These are phyloP conservation scores for Rhizomys pruinosus DNA, from an alignment of 2,113 vertebrate species.

Conservation along the genomic window DNA sequence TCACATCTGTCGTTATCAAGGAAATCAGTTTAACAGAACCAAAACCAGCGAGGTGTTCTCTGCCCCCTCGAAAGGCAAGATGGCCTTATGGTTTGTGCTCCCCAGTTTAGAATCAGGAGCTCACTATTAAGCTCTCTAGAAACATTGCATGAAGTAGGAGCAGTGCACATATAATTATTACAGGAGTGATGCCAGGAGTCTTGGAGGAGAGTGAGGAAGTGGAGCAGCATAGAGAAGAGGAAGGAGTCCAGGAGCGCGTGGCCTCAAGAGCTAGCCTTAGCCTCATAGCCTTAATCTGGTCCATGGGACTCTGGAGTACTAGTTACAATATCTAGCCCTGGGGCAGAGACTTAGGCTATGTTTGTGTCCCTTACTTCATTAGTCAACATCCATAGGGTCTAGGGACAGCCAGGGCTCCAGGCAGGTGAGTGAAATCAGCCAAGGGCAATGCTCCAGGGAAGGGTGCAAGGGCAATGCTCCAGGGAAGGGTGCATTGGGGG, in stretches of 20 bases:
- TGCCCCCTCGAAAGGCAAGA: neutral
- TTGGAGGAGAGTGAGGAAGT: neutral
- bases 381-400: neutral
- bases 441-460: neutral
- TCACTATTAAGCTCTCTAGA: neutral
- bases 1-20: neutral
- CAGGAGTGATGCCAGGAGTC: neutral
- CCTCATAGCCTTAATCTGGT: neutral
- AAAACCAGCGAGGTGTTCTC: neutral
- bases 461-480: neutral
- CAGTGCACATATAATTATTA: neutral
- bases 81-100: neutral
- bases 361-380: neutral
- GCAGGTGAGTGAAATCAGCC: neutral
- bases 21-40: neutral
- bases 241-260: neutral
- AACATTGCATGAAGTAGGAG: neutral
- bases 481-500: neutral
- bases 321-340: neutral
- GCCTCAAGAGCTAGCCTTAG: neutral
- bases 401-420: neutral
- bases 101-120: neutral
- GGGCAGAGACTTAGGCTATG: neutral
- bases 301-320: neutral
- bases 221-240: neutral